phyloP scores from a whole-genome alignment of 2,113 vertebrate genomes.

The Pygoscelis antarcticus region DNA sequence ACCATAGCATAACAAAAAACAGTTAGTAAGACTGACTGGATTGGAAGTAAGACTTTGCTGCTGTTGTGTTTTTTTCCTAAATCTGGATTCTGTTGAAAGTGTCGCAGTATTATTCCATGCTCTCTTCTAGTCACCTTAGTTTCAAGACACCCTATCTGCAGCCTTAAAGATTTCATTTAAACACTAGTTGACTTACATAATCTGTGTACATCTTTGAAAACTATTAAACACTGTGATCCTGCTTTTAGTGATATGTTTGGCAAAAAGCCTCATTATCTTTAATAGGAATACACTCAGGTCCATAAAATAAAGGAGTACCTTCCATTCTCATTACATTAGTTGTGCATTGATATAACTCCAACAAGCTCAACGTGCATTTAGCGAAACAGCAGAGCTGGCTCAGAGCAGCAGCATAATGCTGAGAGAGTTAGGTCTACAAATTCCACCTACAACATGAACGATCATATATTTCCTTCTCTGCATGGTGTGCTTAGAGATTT shows the following conservation, averaged over 20 bases:
- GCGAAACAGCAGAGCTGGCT: not conserved
- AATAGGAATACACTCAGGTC: not conserved
- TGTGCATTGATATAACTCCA: not conserved
- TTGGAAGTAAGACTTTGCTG: not conserved
- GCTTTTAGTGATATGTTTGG: not conserved
- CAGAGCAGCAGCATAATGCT: not conserved
- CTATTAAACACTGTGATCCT: not conserved
- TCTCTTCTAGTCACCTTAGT: not conserved
- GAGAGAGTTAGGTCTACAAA: not conserved
- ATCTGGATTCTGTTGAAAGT: not conserved
- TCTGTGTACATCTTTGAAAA: not conserved
- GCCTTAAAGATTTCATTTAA: not conserved
- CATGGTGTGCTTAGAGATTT: constrained; percentile 31
- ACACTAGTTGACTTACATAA: not conserved
- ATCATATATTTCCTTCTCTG: constrained; percentile 14
- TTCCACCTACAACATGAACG: not conserved
- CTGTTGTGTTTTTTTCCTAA: not conserved
- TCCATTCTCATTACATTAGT: not conserved
- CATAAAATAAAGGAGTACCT: not conserved
- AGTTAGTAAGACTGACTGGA: not conserved
- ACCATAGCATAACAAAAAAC: not conserved
- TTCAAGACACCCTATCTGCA: not conserved
- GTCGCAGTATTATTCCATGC: not conserved
- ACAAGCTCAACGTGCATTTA: not conserved
- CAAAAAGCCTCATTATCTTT: not conserved